Evolutionary conservation across 2,113 vertebrate genomes (phyloP).

Genomic region (Archilochus colubris): DNA sequence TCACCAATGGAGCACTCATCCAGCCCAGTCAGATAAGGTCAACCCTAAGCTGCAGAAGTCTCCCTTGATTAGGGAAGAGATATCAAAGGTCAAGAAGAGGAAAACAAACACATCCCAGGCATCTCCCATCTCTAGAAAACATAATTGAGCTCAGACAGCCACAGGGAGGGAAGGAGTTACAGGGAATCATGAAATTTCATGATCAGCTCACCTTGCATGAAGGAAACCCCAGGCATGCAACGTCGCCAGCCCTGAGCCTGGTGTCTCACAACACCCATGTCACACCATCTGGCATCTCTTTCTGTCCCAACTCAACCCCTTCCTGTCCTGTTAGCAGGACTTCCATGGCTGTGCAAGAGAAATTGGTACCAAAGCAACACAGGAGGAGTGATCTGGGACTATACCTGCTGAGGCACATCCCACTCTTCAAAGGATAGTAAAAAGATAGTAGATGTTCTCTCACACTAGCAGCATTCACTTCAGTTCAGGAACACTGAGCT

Average conservation of each 20-base stretch:
- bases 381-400: background rate
- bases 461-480: background rate
- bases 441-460: background rate
- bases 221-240: background rate
- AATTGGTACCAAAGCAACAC: background rate
- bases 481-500: background rate
- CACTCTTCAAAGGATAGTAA: background rate
- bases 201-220: background rate
- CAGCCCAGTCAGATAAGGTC: background rate
- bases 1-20: background rate
- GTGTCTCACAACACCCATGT: background rate
- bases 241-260: background rate
- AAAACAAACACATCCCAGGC: background rate
- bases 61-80: background rate
- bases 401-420: background rate
- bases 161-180: background rate
- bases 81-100: background rate
- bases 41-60: background rate
- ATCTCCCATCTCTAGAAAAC: background rate
- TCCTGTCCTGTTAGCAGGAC: background rate
- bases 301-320: background rate
- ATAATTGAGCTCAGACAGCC: background rate
- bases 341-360: background rate
- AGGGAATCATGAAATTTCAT: background rate
- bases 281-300: background rate